A percentile compares a stretch with the other conserved stretches of the same genome.
Evolutionary conservation across 2,797 vertebrate genomes (phyloP).

Genomic region (Odontamblyopus lacepedii): DNA sequence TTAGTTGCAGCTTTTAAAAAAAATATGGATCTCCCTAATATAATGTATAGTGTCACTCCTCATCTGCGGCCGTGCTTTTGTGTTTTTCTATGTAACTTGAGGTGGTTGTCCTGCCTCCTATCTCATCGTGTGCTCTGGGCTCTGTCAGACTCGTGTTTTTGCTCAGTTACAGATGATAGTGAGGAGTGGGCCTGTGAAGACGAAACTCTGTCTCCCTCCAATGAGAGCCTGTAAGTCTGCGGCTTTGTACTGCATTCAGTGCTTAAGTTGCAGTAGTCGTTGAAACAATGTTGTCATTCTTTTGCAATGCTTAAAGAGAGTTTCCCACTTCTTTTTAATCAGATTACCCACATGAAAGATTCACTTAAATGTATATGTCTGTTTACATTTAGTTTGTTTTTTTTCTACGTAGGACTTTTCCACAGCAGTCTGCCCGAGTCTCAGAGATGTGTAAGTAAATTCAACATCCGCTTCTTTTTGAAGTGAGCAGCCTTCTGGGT

Average conservation of each 20-base stretch:
- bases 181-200: conserved; percentile 82
- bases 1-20: neutral
- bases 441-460: conserved; percentile 71
- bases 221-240: conserved; percentile 65
- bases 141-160: conserved; percentile 36
- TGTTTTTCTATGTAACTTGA: conserved; percentile 21
- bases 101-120: conserved; percentile 28
- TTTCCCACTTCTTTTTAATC: neutral
- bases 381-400: conserved; percentile 22
- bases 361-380: conserved; percentile 1
- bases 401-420: conserved; percentile 42
- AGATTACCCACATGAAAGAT: conserved; percentile 14
- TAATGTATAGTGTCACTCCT: conserved; percentile 24
- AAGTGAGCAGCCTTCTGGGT: conserved; percentile 33
- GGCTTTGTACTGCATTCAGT: neutral
- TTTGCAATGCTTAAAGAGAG: neutral
- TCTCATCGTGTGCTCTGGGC: conserved; percentile 15
- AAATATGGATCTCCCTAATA: conserved; percentile 7
- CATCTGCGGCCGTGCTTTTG: conserved; percentile 36
- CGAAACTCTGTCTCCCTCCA: conserved; percentile 64
- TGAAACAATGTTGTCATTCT: neutral
- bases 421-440: conserved; percentile 51
- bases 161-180: conserved; percentile 80
- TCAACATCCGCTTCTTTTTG: conserved; percentile 18
- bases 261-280: conserved; percentile 10